phyloP scores from a whole-genome alignment of 2,113 vertebrate genomes.

The Dasyornis broadbenti region DNA sequence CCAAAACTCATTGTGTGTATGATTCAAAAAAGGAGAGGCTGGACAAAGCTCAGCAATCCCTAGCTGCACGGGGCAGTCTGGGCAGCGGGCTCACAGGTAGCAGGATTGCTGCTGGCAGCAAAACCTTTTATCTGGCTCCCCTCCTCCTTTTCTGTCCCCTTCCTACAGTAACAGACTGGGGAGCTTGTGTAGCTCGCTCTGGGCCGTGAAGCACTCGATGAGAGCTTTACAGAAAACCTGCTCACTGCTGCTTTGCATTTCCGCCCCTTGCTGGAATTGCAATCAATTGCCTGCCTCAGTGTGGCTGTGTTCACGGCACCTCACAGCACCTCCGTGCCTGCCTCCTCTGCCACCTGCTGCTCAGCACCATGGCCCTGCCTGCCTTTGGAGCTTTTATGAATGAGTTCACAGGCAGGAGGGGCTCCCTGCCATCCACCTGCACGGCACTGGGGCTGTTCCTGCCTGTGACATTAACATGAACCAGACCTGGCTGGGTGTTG shows the following conservation, averaged over 20 bases:
- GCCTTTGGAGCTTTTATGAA: background rate
- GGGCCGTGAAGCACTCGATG: rapidly evolving
- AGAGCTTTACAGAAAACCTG: background rate
- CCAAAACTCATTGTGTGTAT: background rate
- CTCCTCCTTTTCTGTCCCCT: background rate
- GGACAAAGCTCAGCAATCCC: background rate
- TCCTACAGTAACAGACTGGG: background rate
- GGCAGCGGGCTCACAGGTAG: background rate
- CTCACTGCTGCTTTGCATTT: background rate
- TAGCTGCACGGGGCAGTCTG: rapidly evolving
- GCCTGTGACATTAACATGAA: background rate
- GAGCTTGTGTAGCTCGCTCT: background rate
- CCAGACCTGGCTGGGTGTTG: background rate
- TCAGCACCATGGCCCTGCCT: rapidly evolving
- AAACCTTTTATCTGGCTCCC: background rate
- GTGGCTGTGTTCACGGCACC: background rate
- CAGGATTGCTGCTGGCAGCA: background rate
- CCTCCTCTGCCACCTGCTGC: background rate
- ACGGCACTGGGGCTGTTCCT: rapidly evolving
- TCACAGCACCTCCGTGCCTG: background rate
- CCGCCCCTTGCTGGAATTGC: background rate
- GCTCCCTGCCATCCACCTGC: background rate
- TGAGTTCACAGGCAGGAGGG: background rate
- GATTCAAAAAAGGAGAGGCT: background rate
- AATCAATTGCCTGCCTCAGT: background rate